Conservation (phyloP, 2,888 invertebrate genomes). For the Megaustenia siamemsis region DNA sequence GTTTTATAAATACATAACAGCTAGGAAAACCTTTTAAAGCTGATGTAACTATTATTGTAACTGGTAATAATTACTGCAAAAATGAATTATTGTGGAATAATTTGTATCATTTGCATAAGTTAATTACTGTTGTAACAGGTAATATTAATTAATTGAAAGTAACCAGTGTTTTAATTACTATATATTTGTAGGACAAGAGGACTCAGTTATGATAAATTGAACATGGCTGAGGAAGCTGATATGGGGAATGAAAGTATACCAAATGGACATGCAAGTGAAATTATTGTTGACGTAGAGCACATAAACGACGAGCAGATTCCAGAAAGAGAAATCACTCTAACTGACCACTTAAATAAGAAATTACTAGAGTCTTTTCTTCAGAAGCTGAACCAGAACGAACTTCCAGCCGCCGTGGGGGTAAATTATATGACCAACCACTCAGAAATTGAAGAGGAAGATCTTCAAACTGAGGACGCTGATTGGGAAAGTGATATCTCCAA, state of each 20-base stretch:
- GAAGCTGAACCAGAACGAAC: conserved; percentile 59
- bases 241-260: conserved; percentile 17
- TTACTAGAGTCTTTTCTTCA: conserved; percentile 62
- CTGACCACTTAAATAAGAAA: conserved; percentile 64
- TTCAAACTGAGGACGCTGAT: not conserved
- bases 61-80: no score
- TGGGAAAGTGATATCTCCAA: not conserved
- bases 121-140: no score
- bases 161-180: conserved; percentile 15
- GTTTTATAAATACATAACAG: not conserved
- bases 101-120: not conserved
- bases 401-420: conserved; percentile 56
- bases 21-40: no score
- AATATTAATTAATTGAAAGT: no score
- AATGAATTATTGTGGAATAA: no score
- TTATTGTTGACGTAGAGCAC: not conserved
- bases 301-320: not conserved
- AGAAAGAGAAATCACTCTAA: conserved; percentile 61
- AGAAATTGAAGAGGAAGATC: conserved; percentile 42
- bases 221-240: conserved; percentile 20
- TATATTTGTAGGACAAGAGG: not conserved
- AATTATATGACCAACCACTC: conserved; percentile 39
- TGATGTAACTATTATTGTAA: no score
- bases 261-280: conserved; percentile 23
- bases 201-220: not conserved